Conservation (phyloP, 2,888 invertebrate species). For the Rhamnusium bicolor region DNA sequence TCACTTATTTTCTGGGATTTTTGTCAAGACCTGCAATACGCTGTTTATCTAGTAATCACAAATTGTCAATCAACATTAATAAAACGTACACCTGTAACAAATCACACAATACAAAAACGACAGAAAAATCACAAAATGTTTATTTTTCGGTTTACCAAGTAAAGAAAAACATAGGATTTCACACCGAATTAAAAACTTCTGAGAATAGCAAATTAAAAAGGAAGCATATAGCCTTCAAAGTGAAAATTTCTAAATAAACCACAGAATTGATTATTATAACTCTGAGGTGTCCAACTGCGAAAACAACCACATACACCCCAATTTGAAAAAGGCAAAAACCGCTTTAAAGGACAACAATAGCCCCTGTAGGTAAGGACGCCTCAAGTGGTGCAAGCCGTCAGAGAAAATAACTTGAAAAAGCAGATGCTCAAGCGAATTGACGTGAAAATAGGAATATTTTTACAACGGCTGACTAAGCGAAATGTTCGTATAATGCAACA, state of each 20-base stretch:
- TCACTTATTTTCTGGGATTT: too few species aligned
- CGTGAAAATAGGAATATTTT: slow-evolving; percentile 28
- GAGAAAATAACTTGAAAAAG: slow-evolving; percentile 56
- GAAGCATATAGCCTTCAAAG: slow-evolving; percentile 23
- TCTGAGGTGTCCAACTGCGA: slow-evolving; percentile 65
- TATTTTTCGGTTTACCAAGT: slow-evolving; percentile 7
- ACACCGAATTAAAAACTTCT: slow-evolving; percentile 14
- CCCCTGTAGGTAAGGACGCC: slow-evolving; percentile 59
- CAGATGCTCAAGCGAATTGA: slow-evolving; percentile 55
- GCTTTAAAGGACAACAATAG: slow-evolving; percentile 63
- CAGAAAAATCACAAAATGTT: slow-evolving; percentile 4
- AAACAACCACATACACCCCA: slow-evolving; percentile 65
- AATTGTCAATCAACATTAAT: background rate
- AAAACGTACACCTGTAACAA: background rate
- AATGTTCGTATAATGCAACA: slow-evolving; percentile 17
- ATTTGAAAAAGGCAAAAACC: slow-evolving; percentile 64
- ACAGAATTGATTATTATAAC: slow-evolving; percentile 21
- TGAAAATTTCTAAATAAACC: slow-evolving; percentile 20
- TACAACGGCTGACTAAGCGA: slow-evolving; percentile 35
- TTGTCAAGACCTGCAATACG: too few species aligned
- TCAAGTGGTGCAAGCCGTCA: slow-evolving; percentile 57
- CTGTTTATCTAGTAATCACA: too few species aligned
- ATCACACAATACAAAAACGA: background rate
- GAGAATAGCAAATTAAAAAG: slow-evolving; percentile 17
- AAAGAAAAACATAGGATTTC: slow-evolving; percentile 30